These are phyloP conservation scores for Eunapius fragilis DNA, from an alignment of 37 sponge, comb jelly and placozoan species.

Conservation along the genomic window DNA sequence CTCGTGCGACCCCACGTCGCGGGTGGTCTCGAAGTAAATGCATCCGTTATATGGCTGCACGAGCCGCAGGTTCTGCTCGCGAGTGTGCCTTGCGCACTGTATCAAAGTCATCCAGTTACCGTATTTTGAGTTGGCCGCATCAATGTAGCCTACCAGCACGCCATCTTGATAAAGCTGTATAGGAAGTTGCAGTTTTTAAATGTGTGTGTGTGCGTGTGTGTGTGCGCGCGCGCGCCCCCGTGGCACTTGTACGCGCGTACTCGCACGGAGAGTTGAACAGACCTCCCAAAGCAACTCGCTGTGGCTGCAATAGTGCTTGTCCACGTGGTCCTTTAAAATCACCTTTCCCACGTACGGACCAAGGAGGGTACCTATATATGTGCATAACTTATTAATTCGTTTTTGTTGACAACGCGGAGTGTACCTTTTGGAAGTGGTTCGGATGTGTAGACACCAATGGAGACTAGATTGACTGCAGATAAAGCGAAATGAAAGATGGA, in stretches of 20 bases:
- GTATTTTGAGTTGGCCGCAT: constrained; percentile 57
- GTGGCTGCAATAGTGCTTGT: constrained; percentile 2
- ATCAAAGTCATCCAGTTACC: constrained; percentile 88
- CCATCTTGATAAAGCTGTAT: constrained; percentile 52
- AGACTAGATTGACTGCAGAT: constrained; percentile 45
- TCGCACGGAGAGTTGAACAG: not conserved
- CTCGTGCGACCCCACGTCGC: constrained; percentile 56
- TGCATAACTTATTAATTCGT: not conserved
- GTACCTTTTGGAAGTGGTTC: constrained; percentile 57
- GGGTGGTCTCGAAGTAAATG: constrained; percentile 71
- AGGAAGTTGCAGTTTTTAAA: too few relatives aligned
- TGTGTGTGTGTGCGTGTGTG: too few relatives aligned
- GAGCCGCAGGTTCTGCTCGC: constrained; percentile 75
- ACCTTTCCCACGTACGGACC: constrained; percentile 58
- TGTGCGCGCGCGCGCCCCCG: too few relatives aligned
- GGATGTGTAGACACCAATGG: constrained; percentile 48
- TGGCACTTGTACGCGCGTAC: not conserved
- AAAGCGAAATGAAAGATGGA: constrained; percentile 42
- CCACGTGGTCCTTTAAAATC: constrained; percentile 15
- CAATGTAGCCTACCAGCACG: constrained; percentile 43
- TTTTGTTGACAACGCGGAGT: not conserved
- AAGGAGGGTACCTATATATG: constrained; percentile 31
- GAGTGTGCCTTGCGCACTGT: constrained; percentile 67
- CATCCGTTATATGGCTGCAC: constrained; percentile 54
- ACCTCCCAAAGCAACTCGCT: constrained; percentile 70